Evolutionary conservation across 2,797 vertebrate genomes (phyloP).

Genomic region (Mycteria americana): DNA sequence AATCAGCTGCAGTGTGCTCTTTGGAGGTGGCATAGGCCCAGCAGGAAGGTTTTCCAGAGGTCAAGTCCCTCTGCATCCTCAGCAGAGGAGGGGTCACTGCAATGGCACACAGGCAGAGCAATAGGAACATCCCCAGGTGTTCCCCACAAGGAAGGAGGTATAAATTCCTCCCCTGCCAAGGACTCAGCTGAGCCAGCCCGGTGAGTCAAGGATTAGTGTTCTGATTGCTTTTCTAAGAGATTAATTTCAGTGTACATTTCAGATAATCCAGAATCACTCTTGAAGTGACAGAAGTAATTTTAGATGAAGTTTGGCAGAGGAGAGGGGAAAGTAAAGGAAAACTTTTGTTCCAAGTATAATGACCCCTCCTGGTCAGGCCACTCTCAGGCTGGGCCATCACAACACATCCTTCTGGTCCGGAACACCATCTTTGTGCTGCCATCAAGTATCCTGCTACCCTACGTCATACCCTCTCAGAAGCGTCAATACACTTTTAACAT

Average conservation of each 20-base stretch:
- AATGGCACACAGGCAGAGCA: background rate
- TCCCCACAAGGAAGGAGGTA: constrained; percentile 25
- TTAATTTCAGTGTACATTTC: constrained; percentile 53
- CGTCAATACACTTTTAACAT: rapidly evolving
- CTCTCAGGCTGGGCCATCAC: background rate
- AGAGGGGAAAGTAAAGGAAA: background rate
- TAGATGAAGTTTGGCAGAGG: background rate
- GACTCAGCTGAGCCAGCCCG: background rate
- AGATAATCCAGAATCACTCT: constrained; percentile 32
- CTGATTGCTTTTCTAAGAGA: constrained; percentile 44
- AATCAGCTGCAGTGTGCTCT: background rate
- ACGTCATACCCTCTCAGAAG: background rate
- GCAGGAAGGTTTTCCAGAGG: background rate
- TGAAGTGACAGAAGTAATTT: constrained; percentile 29
- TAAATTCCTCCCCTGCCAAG: background rate
- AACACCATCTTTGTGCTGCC: background rate
- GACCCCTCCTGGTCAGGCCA: background rate
- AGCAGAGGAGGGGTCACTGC: background rate
- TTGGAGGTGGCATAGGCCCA: background rate
- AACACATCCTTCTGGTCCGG: background rate
- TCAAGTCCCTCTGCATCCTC: background rate
- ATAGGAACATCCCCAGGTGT: background rate
- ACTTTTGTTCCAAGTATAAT: constrained; percentile 6
- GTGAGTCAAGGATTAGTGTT: constrained; percentile 56
- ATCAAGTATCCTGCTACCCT: background rate